A percentile compares a stretch with the other conserved stretches of the same genome.
phyloP scores from a whole-genome alignment of 2,888 invertebrate genomes.

The Tiliacea aurago region DNA sequence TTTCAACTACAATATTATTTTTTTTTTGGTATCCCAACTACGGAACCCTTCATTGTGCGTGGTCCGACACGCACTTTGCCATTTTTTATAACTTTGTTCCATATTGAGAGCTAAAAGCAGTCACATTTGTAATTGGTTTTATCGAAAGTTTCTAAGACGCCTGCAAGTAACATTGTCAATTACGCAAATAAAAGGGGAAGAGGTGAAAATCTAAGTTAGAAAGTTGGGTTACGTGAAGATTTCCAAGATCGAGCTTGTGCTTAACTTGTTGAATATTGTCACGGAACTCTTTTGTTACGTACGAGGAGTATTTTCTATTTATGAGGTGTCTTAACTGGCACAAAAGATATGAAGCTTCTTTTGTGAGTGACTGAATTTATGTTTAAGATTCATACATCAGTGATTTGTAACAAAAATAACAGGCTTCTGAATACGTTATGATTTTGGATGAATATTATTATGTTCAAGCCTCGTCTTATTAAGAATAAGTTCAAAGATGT shows the following conservation, averaged over 20 bases:
- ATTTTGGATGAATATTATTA: background rate
- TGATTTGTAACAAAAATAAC: constrained; percentile 24
- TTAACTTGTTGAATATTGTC: constrained; percentile 60
- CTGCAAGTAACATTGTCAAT: constrained; percentile 65
- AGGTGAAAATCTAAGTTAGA: constrained; percentile 57
- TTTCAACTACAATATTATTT: too few relatives aligned
- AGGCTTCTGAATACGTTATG: background rate
- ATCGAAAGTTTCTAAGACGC: constrained; percentile 54
- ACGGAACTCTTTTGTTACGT: constrained; percentile 34
- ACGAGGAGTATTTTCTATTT: constrained; percentile 28
- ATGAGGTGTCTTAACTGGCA: background rate
- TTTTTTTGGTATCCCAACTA: too few relatives aligned
- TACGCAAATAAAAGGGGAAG: constrained; percentile 61
- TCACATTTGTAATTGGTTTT: constrained; percentile 62
- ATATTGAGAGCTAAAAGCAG: constrained; percentile 46
- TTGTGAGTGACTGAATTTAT: constrained; percentile 9
- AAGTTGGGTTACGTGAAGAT: constrained; percentile 45
- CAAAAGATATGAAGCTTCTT: background rate
- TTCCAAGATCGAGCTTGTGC: constrained; percentile 39
- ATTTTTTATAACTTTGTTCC: constrained; percentile 34
- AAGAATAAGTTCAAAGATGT: background rate
- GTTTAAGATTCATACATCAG: constrained; percentile 11
- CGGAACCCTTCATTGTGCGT: too few relatives aligned
- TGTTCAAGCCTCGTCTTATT: background rate
- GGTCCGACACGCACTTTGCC: too few relatives aligned